Evolutionary conservation across 2,113 vertebrate species (phyloP), one percentile per base, ranked within the genome.

Genomic region (Seriola rivoliana): DNA sequence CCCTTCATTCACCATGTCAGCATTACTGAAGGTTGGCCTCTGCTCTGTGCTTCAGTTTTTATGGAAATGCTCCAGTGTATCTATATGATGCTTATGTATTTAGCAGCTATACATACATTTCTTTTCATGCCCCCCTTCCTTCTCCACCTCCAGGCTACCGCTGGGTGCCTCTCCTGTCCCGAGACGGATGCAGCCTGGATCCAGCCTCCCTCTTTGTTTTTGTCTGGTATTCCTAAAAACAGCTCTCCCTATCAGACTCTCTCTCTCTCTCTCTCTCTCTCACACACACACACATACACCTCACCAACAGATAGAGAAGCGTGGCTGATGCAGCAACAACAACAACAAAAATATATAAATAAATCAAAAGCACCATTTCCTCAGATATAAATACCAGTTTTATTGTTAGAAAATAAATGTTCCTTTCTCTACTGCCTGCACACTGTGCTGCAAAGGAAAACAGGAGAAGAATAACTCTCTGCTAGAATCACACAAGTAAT

Each of bases 191-290:
- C 58, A 95, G 74, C 54, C 92, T 97, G 21, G 93, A 96, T 74
- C 91, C 96, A 34, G 95, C 97, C 44, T 96, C 96, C 0, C 93
- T 98, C 5, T 98, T 97, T 73, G 75, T 96, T 73, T 96, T 95
- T 19, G 52, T 92, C 52, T 93, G 82, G 84, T 88, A 82, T 85
- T 87, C 84, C 82, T 95, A 91, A 90, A 87, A 90, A 79, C 73
- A 82, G 63, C 68, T 77, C 72, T 73, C 16, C 6, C 3, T 70
- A 60, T 67, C 77, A 71, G 38, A 71, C 78, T 68, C 62, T 19
- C 34, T 11, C 34, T 11, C 25, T 52, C 54, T 36, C 44, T 29
- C 40, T 44, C 60, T 65, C 36, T 32, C 55, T 23, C 19, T 34
- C 64, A 23, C 14, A 57, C 72, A 76, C 52, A 71, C 8, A 12